Percentiles rank a stretch among this genome's conserved stretches.
phyloP scores from a whole-genome alignment of 2,888 invertebrate species.

The Synergus japonicus region DNA sequence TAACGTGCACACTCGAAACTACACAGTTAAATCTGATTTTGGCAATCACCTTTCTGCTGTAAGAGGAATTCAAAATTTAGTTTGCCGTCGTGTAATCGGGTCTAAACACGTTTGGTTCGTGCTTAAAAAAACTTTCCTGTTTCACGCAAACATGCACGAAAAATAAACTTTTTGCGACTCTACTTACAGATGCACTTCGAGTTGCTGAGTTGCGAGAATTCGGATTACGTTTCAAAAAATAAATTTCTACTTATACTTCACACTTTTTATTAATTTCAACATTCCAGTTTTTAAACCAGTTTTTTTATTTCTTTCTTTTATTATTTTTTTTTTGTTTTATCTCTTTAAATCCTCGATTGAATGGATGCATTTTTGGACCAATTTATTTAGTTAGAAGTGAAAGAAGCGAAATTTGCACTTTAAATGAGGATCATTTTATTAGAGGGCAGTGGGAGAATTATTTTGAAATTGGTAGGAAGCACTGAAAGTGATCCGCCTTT shows the following conservation, averaged over 20 bases:
- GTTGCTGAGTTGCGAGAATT: conserved; percentile 14
- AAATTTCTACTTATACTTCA: not conserved
- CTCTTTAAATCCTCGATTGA: too few species aligned
- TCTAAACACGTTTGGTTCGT: conserved; percentile 34
- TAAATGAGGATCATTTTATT: conserved; percentile 15
- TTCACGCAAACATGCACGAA: conserved; percentile 27
- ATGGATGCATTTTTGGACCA: not conserved
- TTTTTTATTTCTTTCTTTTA: not conserved
- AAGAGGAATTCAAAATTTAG: conserved; percentile 11
- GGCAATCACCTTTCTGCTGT: conserved; percentile 17
- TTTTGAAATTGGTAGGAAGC: conserved; percentile 13
- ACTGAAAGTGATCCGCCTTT: conserved; percentile 36
- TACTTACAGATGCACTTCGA: not conserved
- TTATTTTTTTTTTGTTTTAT: too few species aligned
- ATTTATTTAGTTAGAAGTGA: not conserved
- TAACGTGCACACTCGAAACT: not conserved
- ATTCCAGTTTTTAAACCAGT: not conserved
- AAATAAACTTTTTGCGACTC: conserved; percentile 20
- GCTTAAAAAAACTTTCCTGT: not conserved
- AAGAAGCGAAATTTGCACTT: conserved; percentile 17
- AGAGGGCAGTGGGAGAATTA: not conserved
- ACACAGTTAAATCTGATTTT: not conserved
- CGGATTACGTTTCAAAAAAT: conserved; percentile 10
- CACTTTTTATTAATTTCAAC: not conserved
- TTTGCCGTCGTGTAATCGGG: not conserved